A percentile compares a stretch with the other conserved stretches of the same genome.
Conservation (phyloP, 1,140 invertebrate genomes). For the Ganaspis sp. region DNA sequence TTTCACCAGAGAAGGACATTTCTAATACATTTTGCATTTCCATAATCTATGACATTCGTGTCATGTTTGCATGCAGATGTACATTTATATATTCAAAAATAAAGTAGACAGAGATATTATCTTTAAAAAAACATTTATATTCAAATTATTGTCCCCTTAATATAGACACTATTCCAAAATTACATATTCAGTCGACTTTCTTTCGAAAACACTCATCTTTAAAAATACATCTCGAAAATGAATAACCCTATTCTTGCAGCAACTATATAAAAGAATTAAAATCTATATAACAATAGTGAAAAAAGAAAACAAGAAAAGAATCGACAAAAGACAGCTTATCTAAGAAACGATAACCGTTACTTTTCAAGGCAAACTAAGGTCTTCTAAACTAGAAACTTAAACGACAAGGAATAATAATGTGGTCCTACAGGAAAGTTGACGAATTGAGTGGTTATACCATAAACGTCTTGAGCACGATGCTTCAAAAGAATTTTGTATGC, state of each 20-base stretch:
- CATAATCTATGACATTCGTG: too few relatives aligned
- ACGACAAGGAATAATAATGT: neutral
- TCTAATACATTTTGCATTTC: too few relatives aligned
- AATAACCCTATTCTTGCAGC: neutral
- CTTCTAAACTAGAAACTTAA: neutral
- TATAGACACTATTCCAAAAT: too few relatives aligned
- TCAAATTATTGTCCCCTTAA: too few relatives aligned
- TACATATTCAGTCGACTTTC: too few relatives aligned
- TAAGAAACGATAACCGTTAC: slow-evolving; percentile 5
- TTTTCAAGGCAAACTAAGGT: neutral
- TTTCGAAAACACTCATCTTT: too few relatives aligned
- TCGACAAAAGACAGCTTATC: neutral
- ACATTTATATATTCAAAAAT: too few relatives aligned
- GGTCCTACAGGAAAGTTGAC: neutral
- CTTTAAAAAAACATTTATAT: too few relatives aligned
- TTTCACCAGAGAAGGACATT: too few relatives aligned
- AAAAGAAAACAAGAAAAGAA: neutral
- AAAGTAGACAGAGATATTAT: too few relatives aligned
- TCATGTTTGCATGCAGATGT: too few relatives aligned
- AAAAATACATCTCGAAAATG: too few relatives aligned
- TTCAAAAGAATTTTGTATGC: slow-evolving; percentile 12
- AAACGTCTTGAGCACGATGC: neutral
- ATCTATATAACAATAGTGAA: neutral
- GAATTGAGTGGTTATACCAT: neutral
- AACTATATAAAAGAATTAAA: neutral